A percentile compares a stretch with the other conserved stretches of the same genome.
These are phyloP conservation scores for Aporophyla lueneburgensis DNA, from an alignment of 2,888 invertebrate genomes.

Conservation along the genomic window DNA sequence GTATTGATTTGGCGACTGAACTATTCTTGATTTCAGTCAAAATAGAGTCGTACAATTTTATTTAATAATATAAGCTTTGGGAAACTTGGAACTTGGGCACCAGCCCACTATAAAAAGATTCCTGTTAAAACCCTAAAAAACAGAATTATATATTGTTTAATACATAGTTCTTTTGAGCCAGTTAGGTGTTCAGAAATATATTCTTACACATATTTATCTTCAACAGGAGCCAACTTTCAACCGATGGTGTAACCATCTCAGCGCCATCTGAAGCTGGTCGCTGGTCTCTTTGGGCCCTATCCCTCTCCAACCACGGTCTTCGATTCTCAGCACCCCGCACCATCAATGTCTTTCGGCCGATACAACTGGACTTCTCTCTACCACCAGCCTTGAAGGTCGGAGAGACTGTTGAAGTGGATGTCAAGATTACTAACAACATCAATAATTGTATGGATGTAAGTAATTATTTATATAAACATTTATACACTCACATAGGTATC, in stretches of 20 bases:
- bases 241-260: constrained; percentile 90
- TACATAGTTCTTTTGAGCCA: background rate
- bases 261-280: constrained; percentile 92
- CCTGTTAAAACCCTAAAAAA: background rate
- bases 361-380: constrained; percentile 91
- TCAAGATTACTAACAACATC: constrained; percentile 92
- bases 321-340: constrained; percentile 91
- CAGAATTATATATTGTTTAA: background rate
- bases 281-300: constrained; percentile 92
- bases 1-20: too few relatives aligned
- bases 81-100: too few relatives aligned
- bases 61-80: too few relatives aligned
- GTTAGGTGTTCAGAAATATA: background rate
- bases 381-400: constrained; percentile 92
- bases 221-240: constrained; percentile 90
- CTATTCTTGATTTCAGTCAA: too few relatives aligned
- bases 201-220: constrained; percentile 38
- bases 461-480: constrained; percentile 62
- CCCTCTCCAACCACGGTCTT: constrained; percentile 88
- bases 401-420: constrained; percentile 92
- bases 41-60: too few relatives aligned
- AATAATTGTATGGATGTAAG: constrained; percentile 93
- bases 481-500: background rate
- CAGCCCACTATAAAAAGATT: too few relatives aligned
- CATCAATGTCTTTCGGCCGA: constrained; percentile 91